Evolutionary conservation across 2,797 vertebrate species (phyloP).

Genomic region (Pyrocephalus nanus): DNA sequence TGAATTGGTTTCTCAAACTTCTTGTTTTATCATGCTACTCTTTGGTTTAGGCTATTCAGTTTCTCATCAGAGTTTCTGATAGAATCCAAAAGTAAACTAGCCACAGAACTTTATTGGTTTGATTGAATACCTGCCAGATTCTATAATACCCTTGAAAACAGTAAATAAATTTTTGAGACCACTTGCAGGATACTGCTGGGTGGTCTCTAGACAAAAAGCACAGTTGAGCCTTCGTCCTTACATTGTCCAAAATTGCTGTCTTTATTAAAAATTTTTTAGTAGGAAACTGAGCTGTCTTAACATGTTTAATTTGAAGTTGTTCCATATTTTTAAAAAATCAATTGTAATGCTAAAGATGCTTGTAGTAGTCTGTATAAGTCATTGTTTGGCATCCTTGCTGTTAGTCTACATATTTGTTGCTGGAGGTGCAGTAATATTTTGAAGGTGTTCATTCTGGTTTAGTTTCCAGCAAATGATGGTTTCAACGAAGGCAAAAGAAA

Average conservation of each 20-base stretch:
- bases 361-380: neutral
- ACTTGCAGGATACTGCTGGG: neutral
- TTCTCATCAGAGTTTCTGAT: neutral
- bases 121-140: neutral
- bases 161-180: neutral
- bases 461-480: neutral
- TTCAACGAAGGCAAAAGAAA: neutral
- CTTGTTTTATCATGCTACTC: neutral
- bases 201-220: neutral
- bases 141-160: neutral
- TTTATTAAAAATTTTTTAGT: neutral
- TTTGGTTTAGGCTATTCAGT: neutral
- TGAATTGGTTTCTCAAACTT: neutral
- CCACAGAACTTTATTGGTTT: neutral
- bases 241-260: rapidly evolving
- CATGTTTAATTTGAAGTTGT: neutral
- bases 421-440: neutral
- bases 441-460: neutral
- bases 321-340: neutral
- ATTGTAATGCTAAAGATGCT: neutral
- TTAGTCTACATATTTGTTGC: neutral
- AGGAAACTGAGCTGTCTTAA: neutral
- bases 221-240: neutral
- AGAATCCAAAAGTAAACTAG: neutral
- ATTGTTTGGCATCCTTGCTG: neutral